phyloP scores from a whole-genome alignment of 2,113 vertebrate genomes.

The Symphodus melops region DNA sequence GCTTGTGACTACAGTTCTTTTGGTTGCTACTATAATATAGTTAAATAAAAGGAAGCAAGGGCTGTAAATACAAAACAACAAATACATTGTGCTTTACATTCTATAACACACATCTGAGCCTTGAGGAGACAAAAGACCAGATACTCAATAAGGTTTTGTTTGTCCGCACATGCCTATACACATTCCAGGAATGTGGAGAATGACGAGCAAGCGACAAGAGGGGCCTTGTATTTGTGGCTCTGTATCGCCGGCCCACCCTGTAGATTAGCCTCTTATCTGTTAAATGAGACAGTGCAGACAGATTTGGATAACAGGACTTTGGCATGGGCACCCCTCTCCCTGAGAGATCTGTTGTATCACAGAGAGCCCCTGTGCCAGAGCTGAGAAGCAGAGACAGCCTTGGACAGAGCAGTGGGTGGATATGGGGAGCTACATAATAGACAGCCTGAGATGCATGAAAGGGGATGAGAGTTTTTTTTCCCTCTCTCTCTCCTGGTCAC shows the following conservation, averaged over 20 bases:
- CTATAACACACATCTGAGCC: slow-evolving; percentile 27
- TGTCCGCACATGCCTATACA: slow-evolving; percentile 72
- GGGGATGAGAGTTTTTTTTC: slow-evolving; percentile 8
- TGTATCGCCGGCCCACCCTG: slow-evolving; percentile 72
- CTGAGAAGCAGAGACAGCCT: slow-evolving; percentile 67
- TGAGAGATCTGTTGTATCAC: slow-evolving; percentile 64
- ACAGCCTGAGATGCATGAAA: slow-evolving; percentile 56
- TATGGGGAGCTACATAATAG: slow-evolving; percentile 59
- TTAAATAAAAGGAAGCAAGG: background rate
- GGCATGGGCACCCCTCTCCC: slow-evolving; percentile 58
- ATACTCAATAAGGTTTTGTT: slow-evolving; percentile 64
- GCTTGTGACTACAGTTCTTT: slow-evolving; percentile 4
- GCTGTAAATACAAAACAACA: slow-evolving; percentile 40
- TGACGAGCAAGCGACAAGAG: slow-evolving; percentile 71
- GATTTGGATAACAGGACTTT: slow-evolving; percentile 78
- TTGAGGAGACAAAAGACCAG: slow-evolving; percentile 39
- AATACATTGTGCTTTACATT: slow-evolving; percentile 48
- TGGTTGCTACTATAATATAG: slow-evolving; percentile 4
- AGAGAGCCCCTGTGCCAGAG: slow-evolving; percentile 62
- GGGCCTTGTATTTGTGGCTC: slow-evolving; percentile 72
- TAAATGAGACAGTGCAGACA: slow-evolving; percentile 80
- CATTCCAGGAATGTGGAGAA: slow-evolving; percentile 76
- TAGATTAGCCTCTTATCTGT: slow-evolving; percentile 81
- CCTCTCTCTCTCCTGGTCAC: background rate
- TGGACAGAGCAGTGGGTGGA: slow-evolving; percentile 72